A percentile compares a stretch with the other conserved stretches of the same genome.
Evolutionary conservation across 2,888 invertebrate genomes (phyloP).

Genomic region (Phasia obesa): DNA sequence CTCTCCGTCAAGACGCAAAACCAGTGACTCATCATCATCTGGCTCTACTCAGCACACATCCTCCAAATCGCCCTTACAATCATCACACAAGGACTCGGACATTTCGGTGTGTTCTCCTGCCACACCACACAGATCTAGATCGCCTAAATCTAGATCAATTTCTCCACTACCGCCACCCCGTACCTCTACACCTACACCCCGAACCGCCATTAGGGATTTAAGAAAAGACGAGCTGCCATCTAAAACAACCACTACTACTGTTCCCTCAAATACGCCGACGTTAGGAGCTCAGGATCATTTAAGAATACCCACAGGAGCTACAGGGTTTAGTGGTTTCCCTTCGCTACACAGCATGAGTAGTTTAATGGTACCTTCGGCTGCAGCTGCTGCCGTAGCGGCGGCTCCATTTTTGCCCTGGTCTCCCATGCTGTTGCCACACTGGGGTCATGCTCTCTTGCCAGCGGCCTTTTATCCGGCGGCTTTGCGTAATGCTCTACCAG

Average conservation of each 20-base stretch:
- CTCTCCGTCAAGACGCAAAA: slow-evolving; percentile 78
- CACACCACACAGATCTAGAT: slow-evolving; percentile 72
- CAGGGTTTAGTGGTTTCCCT: slow-evolving; percentile 79
- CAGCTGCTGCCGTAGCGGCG: slow-evolving; percentile 85
- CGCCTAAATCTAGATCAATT: slow-evolving; percentile 70
- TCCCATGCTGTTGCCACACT: slow-evolving; percentile 87
- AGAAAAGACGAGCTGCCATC: slow-evolving; percentile 38
- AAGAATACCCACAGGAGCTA: slow-evolving; percentile 80
- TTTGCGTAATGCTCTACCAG: slow-evolving; percentile 88
- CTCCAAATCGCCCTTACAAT: slow-evolving; percentile 47
- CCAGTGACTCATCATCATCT: slow-evolving; percentile 66
- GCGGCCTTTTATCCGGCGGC: slow-evolving; percentile 88
- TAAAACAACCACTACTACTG: slow-evolving; percentile 61
- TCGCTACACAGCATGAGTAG: slow-evolving; percentile 80
- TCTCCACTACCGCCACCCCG: slow-evolving; percentile 75
- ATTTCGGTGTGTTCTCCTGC: slow-evolving; percentile 74
- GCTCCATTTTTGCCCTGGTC: slow-evolving; percentile 89
- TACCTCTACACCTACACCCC: slow-evolving; percentile 74
- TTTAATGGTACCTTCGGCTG: slow-evolving; percentile 82
- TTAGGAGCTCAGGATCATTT: slow-evolving; percentile 75
- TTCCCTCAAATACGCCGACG: slow-evolving; percentile 62
- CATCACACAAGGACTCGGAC: slow-evolving; percentile 67
- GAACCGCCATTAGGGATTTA: slow-evolving; percentile 31
- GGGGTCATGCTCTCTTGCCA: slow-evolving; percentile 88
- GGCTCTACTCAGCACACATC: slow-evolving; percentile 26